Conservation (phyloP, 2,113 vertebrate genomes). For the Scopus umbretta region DNA sequence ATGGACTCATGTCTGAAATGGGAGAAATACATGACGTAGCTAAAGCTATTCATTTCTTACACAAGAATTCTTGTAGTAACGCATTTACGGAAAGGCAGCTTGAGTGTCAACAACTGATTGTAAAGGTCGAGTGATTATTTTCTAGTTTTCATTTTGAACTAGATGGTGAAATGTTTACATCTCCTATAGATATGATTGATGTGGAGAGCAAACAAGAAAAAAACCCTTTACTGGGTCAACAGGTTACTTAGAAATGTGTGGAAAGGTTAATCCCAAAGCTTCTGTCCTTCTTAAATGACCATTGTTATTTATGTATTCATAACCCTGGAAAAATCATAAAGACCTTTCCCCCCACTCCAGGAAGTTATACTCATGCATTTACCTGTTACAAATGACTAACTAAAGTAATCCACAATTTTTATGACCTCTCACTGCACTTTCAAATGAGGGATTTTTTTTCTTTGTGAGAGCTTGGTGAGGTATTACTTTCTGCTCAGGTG, state of each 20-base stretch:
- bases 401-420: conserved; percentile 61
- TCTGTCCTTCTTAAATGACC: conserved; percentile 9
- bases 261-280: conserved; percentile 55
- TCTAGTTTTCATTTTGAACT: conserved; percentile 53
- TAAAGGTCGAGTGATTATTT: conserved; percentile 15
- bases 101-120: conserved; percentile 43
- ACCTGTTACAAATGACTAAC: conserved; percentile 67
- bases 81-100: background rate
- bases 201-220: conserved; percentile 29
- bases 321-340: conserved; percentile 41
- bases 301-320: conserved; percentile 52
- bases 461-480: background rate
- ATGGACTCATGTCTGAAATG: background rate
- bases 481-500: conserved; percentile 66
- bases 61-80: background rate
- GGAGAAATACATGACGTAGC: background rate
- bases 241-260: conserved; percentile 23
- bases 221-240: conserved; percentile 25
- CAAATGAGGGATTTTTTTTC: background rate
- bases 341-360: conserved; percentile 26
- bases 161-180: conserved; percentile 40
- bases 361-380: conserved; percentile 58
- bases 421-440: conserved; percentile 55
- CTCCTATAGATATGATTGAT: conserved; percentile 42
- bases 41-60: background rate